A percentile compares a stretch with the other conserved stretches of the same genome.
Evolutionary conservation across 2,888 invertebrate genomes (phyloP).

Genomic region (Parochlus steinenii): DNA sequence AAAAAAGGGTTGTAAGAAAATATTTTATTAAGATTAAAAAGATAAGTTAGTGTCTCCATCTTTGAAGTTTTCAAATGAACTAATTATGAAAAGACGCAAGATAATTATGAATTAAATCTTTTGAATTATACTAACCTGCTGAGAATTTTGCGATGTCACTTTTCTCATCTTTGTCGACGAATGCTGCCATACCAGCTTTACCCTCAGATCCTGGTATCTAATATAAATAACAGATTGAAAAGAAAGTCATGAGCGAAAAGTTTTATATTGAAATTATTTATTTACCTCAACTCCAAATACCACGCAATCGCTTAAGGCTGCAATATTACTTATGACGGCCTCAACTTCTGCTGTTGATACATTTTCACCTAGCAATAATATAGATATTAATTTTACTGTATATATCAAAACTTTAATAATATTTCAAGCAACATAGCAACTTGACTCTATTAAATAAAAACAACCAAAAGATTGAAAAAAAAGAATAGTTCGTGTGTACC

Average conservation of each 20-base stretch:
- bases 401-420: no score
- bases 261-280: constrained; percentile 13
- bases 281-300: constrained; percentile 85
- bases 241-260: not conserved
- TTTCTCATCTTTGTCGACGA: constrained; percentile 49
- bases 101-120: no score
- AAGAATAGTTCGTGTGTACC: constrained; percentile 17
- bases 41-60: no score
- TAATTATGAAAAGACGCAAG: no score
- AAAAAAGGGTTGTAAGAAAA: no score
- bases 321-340: constrained; percentile 62
- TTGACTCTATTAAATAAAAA: no score
- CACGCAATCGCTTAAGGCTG: constrained; percentile 58
- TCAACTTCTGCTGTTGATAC: constrained; percentile 94
- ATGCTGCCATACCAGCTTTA: constrained; percentile 84
- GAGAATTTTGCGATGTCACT: constrained; percentile 43
- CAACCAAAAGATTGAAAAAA: not conserved
- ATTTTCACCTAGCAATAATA: constrained; percentile 96
- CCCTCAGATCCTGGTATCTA: constrained; percentile 69
- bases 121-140: no score
- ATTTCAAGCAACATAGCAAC: constrained; percentile 9
- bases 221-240: constrained; percentile 10
- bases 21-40: no score
- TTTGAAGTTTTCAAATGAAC: no score
- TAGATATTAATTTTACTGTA: no score